Conservation (phyloP, 1,140 invertebrate genomes). For the Anoplophora glabripennis region DNA sequence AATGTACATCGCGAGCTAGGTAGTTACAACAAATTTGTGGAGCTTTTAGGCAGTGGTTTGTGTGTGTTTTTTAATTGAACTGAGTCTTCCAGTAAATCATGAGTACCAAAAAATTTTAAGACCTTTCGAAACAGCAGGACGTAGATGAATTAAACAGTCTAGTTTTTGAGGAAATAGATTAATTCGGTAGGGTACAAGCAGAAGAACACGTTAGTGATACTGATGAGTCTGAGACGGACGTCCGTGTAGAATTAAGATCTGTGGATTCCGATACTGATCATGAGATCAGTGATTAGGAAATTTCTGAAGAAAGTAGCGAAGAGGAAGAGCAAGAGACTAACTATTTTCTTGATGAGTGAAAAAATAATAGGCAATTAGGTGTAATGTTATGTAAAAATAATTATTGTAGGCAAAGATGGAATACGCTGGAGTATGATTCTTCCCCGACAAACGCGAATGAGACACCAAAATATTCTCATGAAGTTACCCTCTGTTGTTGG, state of each 20-base stretch:
- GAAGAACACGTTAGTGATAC: conserved; percentile 16
- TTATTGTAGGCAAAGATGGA: neutral
- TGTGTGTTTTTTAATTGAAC: too few species aligned
- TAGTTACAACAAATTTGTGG: too few species aligned
- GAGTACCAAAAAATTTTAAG: too few species aligned
- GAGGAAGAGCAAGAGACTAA: neutral
- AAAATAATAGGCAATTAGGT: neutral
- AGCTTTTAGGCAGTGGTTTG: too few species aligned
- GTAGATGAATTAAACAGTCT: too few species aligned
- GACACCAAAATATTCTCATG: conserved; percentile 15
- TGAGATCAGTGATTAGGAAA: conserved; percentile 4
- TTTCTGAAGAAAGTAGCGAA: conserved; percentile 11
- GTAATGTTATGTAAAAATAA: too few species aligned
- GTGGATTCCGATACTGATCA: conserved; percentile 17
- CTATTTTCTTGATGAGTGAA: conserved; percentile 14
- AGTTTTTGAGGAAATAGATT: too few species aligned
- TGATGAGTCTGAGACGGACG: conserved; percentile 21
- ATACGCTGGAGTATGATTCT: neutral
- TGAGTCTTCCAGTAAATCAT: too few species aligned
- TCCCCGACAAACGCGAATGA: neutral
- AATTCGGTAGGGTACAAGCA: neutral
- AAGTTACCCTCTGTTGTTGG: conserved; percentile 14
- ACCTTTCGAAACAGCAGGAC: too few species aligned
- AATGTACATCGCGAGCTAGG: too few species aligned
- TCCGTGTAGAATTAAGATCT: conserved; percentile 17